phyloP scores from a whole-genome alignment of 2,888 invertebrate species.

The Dimorphilus gyrociliatus region DNA sequence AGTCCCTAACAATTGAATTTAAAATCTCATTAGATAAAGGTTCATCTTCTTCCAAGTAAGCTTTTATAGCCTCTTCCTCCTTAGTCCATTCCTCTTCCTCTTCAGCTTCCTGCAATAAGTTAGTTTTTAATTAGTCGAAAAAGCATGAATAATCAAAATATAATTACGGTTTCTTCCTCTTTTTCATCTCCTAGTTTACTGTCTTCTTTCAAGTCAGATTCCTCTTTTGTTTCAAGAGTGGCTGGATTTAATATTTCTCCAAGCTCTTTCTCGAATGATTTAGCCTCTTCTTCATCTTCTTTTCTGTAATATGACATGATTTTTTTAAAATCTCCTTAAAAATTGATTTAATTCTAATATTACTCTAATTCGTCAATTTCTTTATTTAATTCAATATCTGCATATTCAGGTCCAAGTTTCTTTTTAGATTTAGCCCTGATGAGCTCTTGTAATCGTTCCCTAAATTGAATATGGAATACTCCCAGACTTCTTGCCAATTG shows the following conservation, averaged over 20 bases:
- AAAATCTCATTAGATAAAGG: conserved; percentile 29
- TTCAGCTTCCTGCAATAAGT: conserved; percentile 11
- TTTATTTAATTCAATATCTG: conserved; percentile 23
- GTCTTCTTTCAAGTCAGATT: too few relatives aligned
- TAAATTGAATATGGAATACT: conserved; percentile 37
- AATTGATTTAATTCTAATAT: not conserved
- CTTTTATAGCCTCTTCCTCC: conserved; percentile 34
- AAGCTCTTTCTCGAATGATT: too few relatives aligned
- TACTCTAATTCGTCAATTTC: conserved; percentile 13
- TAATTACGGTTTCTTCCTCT: too few relatives aligned
- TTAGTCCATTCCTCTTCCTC: conserved; percentile 27
- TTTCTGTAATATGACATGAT: too few relatives aligned
- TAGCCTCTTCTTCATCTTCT: too few relatives aligned
- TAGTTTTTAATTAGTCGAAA: too few relatives aligned
- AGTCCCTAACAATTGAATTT: conserved; percentile 26
- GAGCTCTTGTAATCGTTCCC: conserved; percentile 34
- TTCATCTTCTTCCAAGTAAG: conserved; percentile 31
- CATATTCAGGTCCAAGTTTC: conserved; percentile 31
- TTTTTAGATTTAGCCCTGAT: conserved; percentile 35
- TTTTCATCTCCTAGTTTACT: too few relatives aligned
- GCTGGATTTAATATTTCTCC: too few relatives aligned
- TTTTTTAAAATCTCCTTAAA: not conserved
- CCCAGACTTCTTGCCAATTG: conserved; percentile 30
- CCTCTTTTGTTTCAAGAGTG: conserved; percentile 1
- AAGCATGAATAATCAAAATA: too few relatives aligned